These are phyloP conservation scores for Maniola jurtina DNA, from an alignment of 1,140 invertebrate species.

Conservation along the genomic window DNA sequence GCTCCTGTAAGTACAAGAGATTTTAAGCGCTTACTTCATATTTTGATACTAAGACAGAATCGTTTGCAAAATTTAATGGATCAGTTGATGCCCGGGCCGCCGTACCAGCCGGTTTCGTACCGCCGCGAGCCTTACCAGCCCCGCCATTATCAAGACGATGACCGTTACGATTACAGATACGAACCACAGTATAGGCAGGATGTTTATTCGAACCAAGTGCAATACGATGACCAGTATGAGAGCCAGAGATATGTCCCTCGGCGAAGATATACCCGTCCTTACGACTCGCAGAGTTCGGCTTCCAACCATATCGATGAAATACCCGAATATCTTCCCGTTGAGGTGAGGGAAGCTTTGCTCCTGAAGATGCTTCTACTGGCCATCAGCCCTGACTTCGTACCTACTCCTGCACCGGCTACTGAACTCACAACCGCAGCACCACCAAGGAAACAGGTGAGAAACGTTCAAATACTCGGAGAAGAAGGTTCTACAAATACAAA, in stretches of 20 bases:
- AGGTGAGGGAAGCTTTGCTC: constrained; percentile 83
- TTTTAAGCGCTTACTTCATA: constrained; percentile 79
- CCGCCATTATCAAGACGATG: constrained; percentile 59
- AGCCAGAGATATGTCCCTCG: constrained; percentile 68
- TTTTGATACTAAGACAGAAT: constrained; percentile 79
- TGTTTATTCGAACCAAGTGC: constrained; percentile 60
- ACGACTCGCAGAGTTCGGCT: constrained; percentile 64
- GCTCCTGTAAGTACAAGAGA: constrained; percentile 80
- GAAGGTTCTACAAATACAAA: constrained; percentile 53
- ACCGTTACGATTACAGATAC: constrained; percentile 63
- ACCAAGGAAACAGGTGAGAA: constrained; percentile 78
- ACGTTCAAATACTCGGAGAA: constrained; percentile 81
- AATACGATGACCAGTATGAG: constrained; percentile 70
- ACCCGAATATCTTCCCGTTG: constrained; percentile 82
- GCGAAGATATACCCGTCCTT: constrained; percentile 70
- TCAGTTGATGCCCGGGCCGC: constrained; percentile 62
- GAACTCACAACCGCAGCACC: constrained; percentile 68
- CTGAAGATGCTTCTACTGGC: constrained; percentile 85
- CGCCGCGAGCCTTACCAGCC: constrained; percentile 51
- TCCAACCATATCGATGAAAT: constrained; percentile 79
- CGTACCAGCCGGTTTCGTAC: constrained; percentile 54
- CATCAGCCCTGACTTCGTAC: constrained; percentile 81
- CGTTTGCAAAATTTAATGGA: constrained; percentile 78
- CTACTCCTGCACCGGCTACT: constrained; percentile 56
- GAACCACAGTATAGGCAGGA: constrained; percentile 64